Base-by-base conservation (phyloP, 1,140 invertebrate genomes). In the Akabosia matsudoensis region DNA sequence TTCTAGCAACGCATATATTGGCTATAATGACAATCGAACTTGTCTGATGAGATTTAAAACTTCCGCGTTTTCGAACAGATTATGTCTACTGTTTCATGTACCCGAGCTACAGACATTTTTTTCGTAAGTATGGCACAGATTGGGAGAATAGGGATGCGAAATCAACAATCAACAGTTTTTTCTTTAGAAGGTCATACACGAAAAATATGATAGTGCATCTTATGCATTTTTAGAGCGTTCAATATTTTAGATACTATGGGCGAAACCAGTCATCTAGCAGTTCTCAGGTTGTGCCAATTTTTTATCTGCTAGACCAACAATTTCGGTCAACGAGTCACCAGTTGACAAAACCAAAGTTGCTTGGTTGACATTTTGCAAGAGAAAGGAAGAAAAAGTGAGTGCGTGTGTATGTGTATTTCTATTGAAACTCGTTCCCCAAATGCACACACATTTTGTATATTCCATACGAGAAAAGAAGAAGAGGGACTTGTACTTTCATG, bases 281-380 rank as follows among this genome's bases (percentile, higher is more conserved):
- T 16, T 7, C 61, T 67, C 61, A 67, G 61, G 61, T 67, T 67
- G 61, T 67, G 61, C 61, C 61, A 67, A 67, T 67, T 67, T 67
- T 67, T 67, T 67, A 67, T 67, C 61, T 67, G 61, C 61, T 67
- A 67, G 61, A 67, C 61, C 61, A 67, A 67, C 61, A 67, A 67
- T 67, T 67, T 67, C 61, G 61, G 61, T 67, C 61, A 67, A 67
- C 61, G 61, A 67, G 61, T 67, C 61, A 67, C 61, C 61, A 28
- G 61, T 67, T 67, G 61, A 67, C 61, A 67, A 67, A 67, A 67
- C 61, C 61, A 67, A 67, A 67, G 61, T 72, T 72, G 33, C 70
- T 45, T 72, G 33, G 37, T 72, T 72, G 70, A 72, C 70, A 37
- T 72, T 51, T 72, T 72, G 33, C 37, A 72, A 37, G 67, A 70